Evolutionary conservation across 2,888 invertebrate species (phyloP), one percentile per base, ranked within the genome.

Genomic region (Caenorhabditis imperialis): DNA sequence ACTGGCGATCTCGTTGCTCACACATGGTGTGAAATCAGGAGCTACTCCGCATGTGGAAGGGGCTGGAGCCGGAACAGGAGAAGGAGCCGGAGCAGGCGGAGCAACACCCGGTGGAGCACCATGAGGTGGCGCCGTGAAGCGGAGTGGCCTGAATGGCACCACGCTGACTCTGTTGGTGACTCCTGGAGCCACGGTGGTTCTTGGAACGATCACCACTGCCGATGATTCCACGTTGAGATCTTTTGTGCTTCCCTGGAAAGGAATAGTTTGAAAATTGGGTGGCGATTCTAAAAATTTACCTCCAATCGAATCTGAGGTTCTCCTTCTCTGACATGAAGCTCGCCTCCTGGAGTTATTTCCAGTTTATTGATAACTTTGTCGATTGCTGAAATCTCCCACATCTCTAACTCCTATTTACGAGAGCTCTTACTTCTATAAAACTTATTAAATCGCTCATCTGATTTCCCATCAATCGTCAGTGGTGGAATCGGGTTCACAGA

Each of bases 1-100:
- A 57, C 79, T 84, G 4, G 85, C 85, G 5, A 75, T 60, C 53
- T 75, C 75, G 10, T 79, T 63, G n/a, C 79, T 76, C 3, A 86
- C 81, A 67, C 86, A 86, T 2, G 86, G 86, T 8, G 45, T 63
- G 70, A 84, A 86, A 23, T 84, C 72, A 2, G 86, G 86, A 22
- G 84, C 82, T 6, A 76, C 58, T 12, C 85, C 85, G 54, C 86
- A 87, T 10, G 40, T 42, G 10, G 51, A 14, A 0, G 45, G 5
- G 4, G 20, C 30, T 22, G 40, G 12, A 18, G 57, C 18, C 8
- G 51, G 30, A 22, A 12, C 38, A 1, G 61, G 45, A 22, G 54
- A 5, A 8, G 55, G 58, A 4, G 72, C 55, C 0, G 70, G 69
- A 8, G 53, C 35, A n/a, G 63, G 20, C 20, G 53, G 48, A 10